Base-by-base conservation (phyloP, 2,888 invertebrate species). In the Harmothoe impar region DNA sequence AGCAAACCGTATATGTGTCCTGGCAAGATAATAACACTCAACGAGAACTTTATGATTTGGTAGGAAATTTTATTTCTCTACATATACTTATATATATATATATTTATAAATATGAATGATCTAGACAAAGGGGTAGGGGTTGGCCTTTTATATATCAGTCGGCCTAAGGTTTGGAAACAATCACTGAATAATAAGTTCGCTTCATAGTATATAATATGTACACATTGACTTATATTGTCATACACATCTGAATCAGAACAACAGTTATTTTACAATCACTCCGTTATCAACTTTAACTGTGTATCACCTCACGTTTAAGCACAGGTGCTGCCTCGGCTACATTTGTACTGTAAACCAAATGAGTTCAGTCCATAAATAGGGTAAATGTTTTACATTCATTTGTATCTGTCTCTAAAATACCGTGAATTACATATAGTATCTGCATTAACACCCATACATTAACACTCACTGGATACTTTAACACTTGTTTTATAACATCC, bases 31-130 rank as follows among this genome's bases (percentile, higher is more conserved):
- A 62, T n/a, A 62, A 62, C 20, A 20, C 62, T 62, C 7, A 3
- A 62, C 23, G n/a, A 62, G 7, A 62, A 3, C 20, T n/a, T 52
- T 20, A n/a, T 62, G 62, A 35, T 20, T 81, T 33, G 15, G 81
- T 43, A 81, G 81, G 81, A 81, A 81, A 81, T 81, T 81, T 81
- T 81, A 81, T 81, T 81, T 81, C 81, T 81, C 81, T 81, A 81
- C 81, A n/a, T n/a, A 23, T 35, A 81, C 81, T 81, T 10, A 81
- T 35, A 81, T n/a, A n/a, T n/a, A n/a, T n/a, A n/a, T n/a, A n/a
- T n/a, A n/a, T n/a, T n/a, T n/a, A n/a, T 81, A 81, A 43, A 81
- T 81, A 81, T 33, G 10, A 23, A 43, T 81, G 20, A 20, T 43
- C 43, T 43, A 20, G 25, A 77, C 23, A 62, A 43, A 43, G 7